A percentile compares a stretch with the other conserved stretches of the same genome.
Evolutionary conservation across 2,113 vertebrate genomes (phyloP).

Genomic region (Rhinolophus ferrumequinum): DNA sequence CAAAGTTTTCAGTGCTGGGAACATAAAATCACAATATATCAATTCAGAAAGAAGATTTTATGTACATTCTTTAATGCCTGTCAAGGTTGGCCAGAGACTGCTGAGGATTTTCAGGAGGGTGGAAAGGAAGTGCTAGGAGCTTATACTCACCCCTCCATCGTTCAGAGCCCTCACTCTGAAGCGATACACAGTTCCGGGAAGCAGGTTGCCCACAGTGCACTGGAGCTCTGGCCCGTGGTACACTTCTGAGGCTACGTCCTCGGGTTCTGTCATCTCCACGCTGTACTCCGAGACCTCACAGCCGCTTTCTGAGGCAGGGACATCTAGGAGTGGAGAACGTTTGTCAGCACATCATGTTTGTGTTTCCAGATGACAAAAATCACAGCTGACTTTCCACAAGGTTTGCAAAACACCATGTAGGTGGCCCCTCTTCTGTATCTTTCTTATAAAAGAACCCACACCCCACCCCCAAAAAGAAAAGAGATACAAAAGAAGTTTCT

Average conservation of each 20-base stretch:
- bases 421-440: background rate
- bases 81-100: background rate
- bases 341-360: background rate
- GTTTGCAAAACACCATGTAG: background rate
- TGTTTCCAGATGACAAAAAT: background rate
- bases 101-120: background rate
- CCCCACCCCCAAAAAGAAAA: background rate
- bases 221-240: constrained; percentile 92
- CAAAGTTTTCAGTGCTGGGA: background rate
- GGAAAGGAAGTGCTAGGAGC: background rate
- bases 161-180: constrained; percentile 95
- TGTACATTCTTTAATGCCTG: background rate
- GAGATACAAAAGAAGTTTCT: background rate
- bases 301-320: constrained; percentile 84
- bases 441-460: background rate
- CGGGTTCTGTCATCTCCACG: constrained; percentile 92
- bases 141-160: constrained; percentile 93
- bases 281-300: constrained; percentile 92
- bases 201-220: constrained; percentile 93
- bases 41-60: background rate
- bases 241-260: constrained; percentile 88
- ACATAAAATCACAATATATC: background rate
- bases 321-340: constrained; percentile 73
- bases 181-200: constrained; percentile 93
- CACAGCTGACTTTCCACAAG: background rate